Evolutionary conservation across 2,113 vertebrate species (phyloP).

Genomic region (Amia ocellicauda): DNA sequence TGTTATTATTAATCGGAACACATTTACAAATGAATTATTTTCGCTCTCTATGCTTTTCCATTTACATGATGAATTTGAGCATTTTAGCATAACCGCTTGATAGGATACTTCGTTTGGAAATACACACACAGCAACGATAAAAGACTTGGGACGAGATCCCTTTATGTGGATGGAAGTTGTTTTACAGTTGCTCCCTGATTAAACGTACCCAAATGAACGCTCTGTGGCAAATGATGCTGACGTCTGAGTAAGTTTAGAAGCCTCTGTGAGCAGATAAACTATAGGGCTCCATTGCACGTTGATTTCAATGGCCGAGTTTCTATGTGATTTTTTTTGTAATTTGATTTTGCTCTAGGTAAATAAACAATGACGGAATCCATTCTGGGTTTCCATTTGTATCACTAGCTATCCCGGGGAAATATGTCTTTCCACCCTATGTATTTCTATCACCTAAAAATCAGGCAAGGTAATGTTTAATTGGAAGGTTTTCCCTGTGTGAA

Average conservation of each 20-base stretch:
- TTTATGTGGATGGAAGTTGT: conserved; percentile 8
- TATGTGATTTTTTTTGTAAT: too few relatives aligned
- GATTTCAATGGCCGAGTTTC: too few relatives aligned
- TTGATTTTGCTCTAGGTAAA: too few relatives aligned
- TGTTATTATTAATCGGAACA: conserved; percentile 29
- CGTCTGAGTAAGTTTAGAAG: neutral
- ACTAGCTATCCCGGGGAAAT: too few relatives aligned
- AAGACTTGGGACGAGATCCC: conserved; percentile 9
- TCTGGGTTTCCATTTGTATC: too few relatives aligned
- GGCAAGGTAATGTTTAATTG: too few relatives aligned
- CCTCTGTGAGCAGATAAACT: too few relatives aligned
- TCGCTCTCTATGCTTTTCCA: conserved; percentile 29
- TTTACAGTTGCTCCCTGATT: conserved; percentile 9
- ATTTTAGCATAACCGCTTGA: conserved; percentile 28
- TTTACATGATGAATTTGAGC: conserved; percentile 11
- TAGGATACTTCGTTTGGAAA: conserved; percentile 32
- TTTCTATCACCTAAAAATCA: too few relatives aligned
- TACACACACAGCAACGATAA: conserved; percentile 16
- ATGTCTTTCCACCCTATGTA: too few relatives aligned
- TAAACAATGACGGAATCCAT: too few relatives aligned
- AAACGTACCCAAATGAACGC: neutral
- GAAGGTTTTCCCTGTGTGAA: too few relatives aligned
- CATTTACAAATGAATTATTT: conserved; percentile 33
- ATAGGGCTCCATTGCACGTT: too few relatives aligned
- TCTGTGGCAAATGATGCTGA: conserved; percentile 1